A percentile compares a stretch with the other conserved stretches of the same genome.
Conservation (phyloP, 2,113 vertebrate genomes). For the Salvator merianae region DNA sequence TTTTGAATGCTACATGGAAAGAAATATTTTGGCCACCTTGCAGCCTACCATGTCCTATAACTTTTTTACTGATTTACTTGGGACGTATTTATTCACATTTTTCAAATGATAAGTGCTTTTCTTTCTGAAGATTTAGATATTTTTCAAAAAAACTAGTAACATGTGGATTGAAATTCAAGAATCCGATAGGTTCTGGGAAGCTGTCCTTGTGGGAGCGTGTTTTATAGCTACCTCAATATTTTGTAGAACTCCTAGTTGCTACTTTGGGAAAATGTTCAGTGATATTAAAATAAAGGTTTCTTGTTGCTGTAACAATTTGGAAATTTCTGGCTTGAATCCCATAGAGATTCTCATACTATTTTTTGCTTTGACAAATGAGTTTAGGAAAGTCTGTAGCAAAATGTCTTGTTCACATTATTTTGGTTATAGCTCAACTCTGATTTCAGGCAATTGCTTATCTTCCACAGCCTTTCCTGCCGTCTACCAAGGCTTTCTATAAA, state of each 20-base stretch:
- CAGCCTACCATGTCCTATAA: slow-evolving; percentile 19
- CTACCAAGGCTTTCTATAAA: neutral
- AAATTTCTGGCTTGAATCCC: slow-evolving; percentile 55
- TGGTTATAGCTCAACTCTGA: slow-evolving; percentile 45
- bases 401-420: slow-evolving; percentile 46
- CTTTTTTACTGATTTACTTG: slow-evolving; percentile 2
- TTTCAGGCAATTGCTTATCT: no score
- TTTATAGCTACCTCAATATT: slow-evolving; percentile 43
- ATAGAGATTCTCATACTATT: slow-evolving; percentile 43
- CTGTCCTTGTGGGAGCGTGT: slow-evolving; percentile 32
- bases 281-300: slow-evolving; percentile 58
- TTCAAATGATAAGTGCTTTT: slow-evolving; percentile 30
- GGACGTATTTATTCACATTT: slow-evolving; percentile 38
- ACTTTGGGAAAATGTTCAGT: slow-evolving; percentile 48
- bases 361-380: slow-evolving; percentile 57
- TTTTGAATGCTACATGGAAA: neutral
- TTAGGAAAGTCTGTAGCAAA: slow-evolving; percentile 50
- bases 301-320: slow-evolving; percentile 54
- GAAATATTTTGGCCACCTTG: neutral
- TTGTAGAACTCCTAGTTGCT: slow-evolving; percentile 47
- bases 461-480: neutral
- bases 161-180: slow-evolving; percentile 40
- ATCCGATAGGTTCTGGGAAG: slow-evolving; percentile 27
- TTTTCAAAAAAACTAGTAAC: slow-evolving; percentile 39
- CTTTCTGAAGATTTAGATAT: slow-evolving; percentile 40